Percentiles rank a stretch among this genome's conserved stretches.
phyloP scores from a whole-genome alignment of 2,888 invertebrate species.

The Frankliniella fusca region DNA sequence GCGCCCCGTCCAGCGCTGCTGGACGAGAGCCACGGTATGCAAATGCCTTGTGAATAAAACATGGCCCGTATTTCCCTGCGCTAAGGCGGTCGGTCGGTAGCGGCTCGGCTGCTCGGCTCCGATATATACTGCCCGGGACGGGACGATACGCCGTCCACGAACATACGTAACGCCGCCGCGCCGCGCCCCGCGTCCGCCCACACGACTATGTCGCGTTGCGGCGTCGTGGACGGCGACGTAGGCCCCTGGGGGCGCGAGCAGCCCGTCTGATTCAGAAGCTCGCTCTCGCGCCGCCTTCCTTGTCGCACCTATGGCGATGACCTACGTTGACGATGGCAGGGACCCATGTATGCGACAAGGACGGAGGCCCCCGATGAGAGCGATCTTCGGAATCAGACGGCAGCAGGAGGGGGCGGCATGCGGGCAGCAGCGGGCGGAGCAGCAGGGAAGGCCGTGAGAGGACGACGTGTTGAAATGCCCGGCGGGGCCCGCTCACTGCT shows the following conservation, averaged over 20 bases:
- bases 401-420: no score
- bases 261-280: no score
- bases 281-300: no score
- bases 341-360: no score
- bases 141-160: not conserved
- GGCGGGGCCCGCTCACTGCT: not conserved
- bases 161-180: not conserved
- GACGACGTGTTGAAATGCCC: not conserved
- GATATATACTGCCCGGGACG: no score
- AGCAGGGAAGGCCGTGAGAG: not conserved
- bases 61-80: slow-evolving; percentile 1
- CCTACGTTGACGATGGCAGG: no score
- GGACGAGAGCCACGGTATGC: not conserved
- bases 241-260: not conserved
- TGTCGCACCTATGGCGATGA: no score
- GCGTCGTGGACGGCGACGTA: not conserved
- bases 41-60: slow-evolving; percentile 10
- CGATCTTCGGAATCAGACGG: no score
- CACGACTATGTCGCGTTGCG: not conserved
- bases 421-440: not conserved
- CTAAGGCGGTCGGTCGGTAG: not conserved
- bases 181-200: not conserved
- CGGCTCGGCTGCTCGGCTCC: not conserved
- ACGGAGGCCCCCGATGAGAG: no score
- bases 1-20: not conserved